These are phyloP conservation scores for Ctenicera cuprea DNA, from an alignment of 2,888 invertebrate species.

Conservation along the genomic window DNA sequence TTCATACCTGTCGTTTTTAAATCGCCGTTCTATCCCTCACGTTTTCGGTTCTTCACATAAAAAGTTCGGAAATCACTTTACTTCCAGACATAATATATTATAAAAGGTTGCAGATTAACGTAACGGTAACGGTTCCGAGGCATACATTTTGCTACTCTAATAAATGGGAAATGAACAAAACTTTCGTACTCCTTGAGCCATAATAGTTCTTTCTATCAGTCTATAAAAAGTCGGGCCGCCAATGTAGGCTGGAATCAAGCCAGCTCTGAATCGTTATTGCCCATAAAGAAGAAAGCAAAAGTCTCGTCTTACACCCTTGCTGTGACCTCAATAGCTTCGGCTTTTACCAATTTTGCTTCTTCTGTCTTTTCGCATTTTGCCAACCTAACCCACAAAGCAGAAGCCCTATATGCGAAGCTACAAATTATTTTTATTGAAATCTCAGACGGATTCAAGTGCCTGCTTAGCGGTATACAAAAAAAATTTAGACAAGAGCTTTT, in stretches of 20 bases:
- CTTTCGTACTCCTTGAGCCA: conserved; percentile 46
- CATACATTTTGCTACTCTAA: conserved; percentile 41
- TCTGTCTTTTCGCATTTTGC: conserved; percentile 40
- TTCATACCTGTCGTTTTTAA: conserved; percentile 3
- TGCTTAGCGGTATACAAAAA: neutral
- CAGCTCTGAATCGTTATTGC: conserved; percentile 51
- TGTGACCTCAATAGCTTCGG: conserved; percentile 48
- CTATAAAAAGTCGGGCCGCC: conserved; percentile 49
- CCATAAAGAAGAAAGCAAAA: conserved; percentile 53
- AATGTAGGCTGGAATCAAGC: conserved; percentile 52
- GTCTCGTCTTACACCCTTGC: conserved; percentile 52
- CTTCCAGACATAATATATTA: conserved; percentile 38
- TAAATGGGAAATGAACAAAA: conserved; percentile 50
- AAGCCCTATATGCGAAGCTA: conserved; percentile 11
- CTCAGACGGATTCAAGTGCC: conserved; percentile 8
- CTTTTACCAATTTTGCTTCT: conserved; percentile 48
- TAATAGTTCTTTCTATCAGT: conserved; percentile 51
- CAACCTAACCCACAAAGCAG: conserved; percentile 40
- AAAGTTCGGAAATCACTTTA: conserved; percentile 38
- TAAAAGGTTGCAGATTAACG: conserved; percentile 48
- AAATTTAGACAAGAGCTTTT: neutral
- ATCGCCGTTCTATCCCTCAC: neutral
- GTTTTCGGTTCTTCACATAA: neutral
- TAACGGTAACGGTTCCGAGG: conserved; percentile 41
- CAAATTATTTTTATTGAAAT: conserved; percentile 17